Evolutionary conservation across 2,113 vertebrate genomes (phyloP), one percentile per base, ranked within the genome.

Genomic region (Nematolebias whitei): DNA sequence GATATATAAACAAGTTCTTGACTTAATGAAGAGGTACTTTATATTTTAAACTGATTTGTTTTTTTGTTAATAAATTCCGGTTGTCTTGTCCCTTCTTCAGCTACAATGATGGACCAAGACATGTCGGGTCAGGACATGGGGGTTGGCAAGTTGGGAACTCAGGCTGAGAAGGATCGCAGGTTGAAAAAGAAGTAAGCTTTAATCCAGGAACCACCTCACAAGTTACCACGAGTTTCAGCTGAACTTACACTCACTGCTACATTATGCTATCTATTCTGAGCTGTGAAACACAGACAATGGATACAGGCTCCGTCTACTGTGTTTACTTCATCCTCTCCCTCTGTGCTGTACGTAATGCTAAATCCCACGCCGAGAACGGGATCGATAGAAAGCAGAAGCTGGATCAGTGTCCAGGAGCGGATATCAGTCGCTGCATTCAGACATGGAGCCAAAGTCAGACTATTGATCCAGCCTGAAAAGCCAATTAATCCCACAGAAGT

Each of bases 151-250:
- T 94, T 99, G 72, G 98, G 98, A 84, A 97, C 98, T 20, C 97
- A 99, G 90, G 98, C 98, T 13, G 98, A 99, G 87, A 99, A 99
- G 87, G 97, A 98, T 78, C 93, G 98, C 90, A 93, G 97, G 68
- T 90, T 99, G 58, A 99, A 96, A 91, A 99, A 99, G 93, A 99
- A 99, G 98, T 99, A 94, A 92, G 97, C 93, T 73, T 60, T 43
- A 23, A 56, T 23, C 38, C 11, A 39, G 18, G 20, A 32, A 14
- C 23, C 41, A 16, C 57, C 35, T 26, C 63, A 20, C 29, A 6
- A 26, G 19, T 22, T 49, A 1, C 19, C 47, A 26, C 29, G 40
- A 16, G 15, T 38, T 57, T 41, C 16, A 55, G 43, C 39, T 43
- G 32, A 11, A 53, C 22, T 29, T 13, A 11, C 12, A 45, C 52